These are phyloP conservation scores for Machimus rusticus DNA, from an alignment of 2,888 invertebrate species.

Conservation along the genomic window DNA sequence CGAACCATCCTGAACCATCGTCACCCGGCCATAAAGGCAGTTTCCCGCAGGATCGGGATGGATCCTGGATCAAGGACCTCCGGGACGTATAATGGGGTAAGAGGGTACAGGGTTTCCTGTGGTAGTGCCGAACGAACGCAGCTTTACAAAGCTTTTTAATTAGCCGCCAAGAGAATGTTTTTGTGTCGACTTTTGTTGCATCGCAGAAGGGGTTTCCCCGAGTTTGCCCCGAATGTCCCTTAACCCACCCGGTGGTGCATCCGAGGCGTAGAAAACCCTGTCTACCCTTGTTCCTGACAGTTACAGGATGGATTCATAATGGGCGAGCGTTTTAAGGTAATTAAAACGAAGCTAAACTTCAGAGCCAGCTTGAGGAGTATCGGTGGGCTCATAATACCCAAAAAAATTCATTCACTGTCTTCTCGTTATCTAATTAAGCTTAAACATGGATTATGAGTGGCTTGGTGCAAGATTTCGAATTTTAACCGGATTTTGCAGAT, in stretches of 20 bases:
- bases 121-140: not conserved
- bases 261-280: not conserved
- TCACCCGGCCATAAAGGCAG: conserved; percentile 38
- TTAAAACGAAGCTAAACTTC: conserved; percentile 33
- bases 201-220: not conserved
- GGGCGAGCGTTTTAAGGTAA: conserved; percentile 36
- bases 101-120: not conserved
- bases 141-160: conserved; percentile 46
- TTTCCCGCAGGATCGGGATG: not conserved
- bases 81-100: not conserved
- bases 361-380: not conserved
- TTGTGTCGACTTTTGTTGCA: conserved; percentile 42
- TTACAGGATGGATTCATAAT: conserved; percentile 33
- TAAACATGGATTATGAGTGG: not conserved
- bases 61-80: not conserved
- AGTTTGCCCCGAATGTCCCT: not conserved
- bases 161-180: conserved; percentile 46
- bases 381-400: not conserved
- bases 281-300: conserved; percentile 20
- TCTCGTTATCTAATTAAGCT: conserved; percentile 1
- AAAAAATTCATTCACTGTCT: not conserved
- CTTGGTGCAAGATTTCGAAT: not conserved
- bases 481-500: not conserved
- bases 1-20: conserved; percentile 33
- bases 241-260: not conserved